A percentile compares a stretch with the other conserved stretches of the same genome.
These are phyloP conservation scores for Zonotrichia leucophrys DNA, from an alignment of 2,113 vertebrate genomes.

Conservation along the genomic window DNA sequence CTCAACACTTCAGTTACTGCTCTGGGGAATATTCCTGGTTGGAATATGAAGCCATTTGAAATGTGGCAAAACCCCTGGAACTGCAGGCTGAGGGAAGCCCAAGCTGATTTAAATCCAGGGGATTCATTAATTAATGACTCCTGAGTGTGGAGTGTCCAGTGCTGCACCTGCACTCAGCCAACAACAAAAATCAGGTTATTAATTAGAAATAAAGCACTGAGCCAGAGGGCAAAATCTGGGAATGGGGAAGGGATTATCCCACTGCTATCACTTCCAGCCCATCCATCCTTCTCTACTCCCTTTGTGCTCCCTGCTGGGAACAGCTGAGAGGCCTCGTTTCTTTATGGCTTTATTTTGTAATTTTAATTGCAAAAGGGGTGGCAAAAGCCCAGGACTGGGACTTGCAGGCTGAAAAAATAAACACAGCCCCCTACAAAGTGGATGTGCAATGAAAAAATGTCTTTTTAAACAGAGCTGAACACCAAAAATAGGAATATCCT, in stretches of 20 bases:
- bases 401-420: not conserved
- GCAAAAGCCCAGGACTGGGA: not conserved
- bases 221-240: not conserved
- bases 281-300: not conserved
- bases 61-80: not conserved
- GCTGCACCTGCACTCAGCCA: not conserved
- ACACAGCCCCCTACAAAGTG: not conserved
- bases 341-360: not conserved
- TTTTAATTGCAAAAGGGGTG: not conserved
- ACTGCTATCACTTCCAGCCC: not conserved
- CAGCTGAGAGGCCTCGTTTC: not conserved
- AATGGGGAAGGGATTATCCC: not conserved
- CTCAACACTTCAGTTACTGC: not conserved
- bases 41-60: not conserved
- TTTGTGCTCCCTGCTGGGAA: not conserved
- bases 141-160: accelerated
- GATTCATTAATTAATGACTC: not conserved
- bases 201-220: not conserved
- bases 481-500: not conserved
- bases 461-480: not conserved
- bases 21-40: not conserved
- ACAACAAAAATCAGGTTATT: not conserved
- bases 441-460: not conserved
- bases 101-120: not conserved
- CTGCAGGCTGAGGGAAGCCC: not conserved